phyloP scores from a whole-genome alignment of 2,888 invertebrate species.

The Zygaena filipendulae region DNA sequence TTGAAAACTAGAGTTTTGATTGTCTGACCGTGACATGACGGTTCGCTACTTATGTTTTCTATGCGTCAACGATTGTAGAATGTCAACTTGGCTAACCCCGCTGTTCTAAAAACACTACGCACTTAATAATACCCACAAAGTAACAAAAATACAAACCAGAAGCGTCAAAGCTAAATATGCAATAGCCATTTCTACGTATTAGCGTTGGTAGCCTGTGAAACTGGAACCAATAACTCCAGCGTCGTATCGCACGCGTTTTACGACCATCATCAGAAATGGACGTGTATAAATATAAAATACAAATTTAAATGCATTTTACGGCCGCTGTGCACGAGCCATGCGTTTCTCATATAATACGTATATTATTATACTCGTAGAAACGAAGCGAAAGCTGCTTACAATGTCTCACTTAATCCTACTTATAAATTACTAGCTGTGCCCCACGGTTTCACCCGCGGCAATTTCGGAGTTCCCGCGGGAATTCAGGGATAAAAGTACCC shows the following conservation, averaged over 20 bases:
- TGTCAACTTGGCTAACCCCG: background rate
- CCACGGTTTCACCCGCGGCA: too few relatives aligned
- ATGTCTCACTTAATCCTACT: too few relatives aligned
- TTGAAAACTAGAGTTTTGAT: background rate
- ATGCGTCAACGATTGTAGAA: background rate
- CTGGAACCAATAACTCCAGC: slow-evolving; percentile 25
- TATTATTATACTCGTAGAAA: too few relatives aligned
- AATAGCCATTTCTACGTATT: slow-evolving; percentile 32
- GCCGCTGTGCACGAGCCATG: slow-evolving; percentile 28
- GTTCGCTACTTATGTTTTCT: background rate
- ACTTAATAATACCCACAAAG: background rate
- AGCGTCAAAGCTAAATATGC: slow-evolving; percentile 26
- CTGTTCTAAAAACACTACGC: background rate
- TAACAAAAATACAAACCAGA: slow-evolving; percentile 26
- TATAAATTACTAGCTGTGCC: too few relatives aligned
- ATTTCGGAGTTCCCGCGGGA: too few relatives aligned
- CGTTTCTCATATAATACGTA: too few relatives aligned
- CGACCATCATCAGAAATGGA: slow-evolving; percentile 39
- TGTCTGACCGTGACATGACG: background rate
- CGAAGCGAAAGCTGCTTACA: too few relatives aligned
- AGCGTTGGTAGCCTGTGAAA: slow-evolving; percentile 21
- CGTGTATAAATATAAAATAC: slow-evolving; percentile 50
- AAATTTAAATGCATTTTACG: slow-evolving; percentile 42
- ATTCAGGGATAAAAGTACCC: too few relatives aligned
- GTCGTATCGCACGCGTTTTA: slow-evolving; percentile 34